phyloP scores from a whole-genome alignment of 2,797 vertebrate species.

The Gouania willdenowi region DNA sequence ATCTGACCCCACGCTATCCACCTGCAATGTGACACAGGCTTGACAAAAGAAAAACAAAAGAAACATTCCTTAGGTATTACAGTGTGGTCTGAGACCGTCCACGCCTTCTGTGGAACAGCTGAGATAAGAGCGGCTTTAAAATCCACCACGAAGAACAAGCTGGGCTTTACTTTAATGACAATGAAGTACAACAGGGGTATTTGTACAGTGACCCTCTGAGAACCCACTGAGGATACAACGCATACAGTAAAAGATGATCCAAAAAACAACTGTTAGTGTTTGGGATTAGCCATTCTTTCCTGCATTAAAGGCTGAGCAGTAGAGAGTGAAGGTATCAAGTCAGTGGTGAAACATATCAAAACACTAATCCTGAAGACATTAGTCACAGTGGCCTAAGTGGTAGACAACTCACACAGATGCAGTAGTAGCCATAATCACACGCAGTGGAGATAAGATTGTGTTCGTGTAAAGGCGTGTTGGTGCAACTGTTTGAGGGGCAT shows the following conservation, averaged over 20 bases:
- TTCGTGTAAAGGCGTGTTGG: constrained; percentile 53
- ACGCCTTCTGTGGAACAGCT: constrained; percentile 42
- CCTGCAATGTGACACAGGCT: constrained; percentile 68
- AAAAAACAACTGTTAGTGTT: constrained; percentile 4
- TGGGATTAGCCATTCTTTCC: constrained; percentile 13
- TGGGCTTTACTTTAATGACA: constrained; percentile 3
- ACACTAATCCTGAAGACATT: background rate
- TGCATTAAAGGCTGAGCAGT: background rate
- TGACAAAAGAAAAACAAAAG: constrained; percentile 58
- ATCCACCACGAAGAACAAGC: constrained; percentile 11
- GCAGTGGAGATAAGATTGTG: constrained; percentile 12
- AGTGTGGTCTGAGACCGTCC: constrained; percentile 32
- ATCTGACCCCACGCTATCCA: constrained; percentile 58
- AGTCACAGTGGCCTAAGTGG: constrained; percentile 3
- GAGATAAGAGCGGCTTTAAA: constrained; percentile 37
- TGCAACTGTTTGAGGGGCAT: constrained; percentile 68
- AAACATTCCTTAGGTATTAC: constrained; percentile 64
- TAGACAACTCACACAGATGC: background rate
- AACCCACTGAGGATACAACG: background rate
- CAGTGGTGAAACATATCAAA: background rate
- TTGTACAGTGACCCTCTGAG: background rate
- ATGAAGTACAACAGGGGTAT: background rate
- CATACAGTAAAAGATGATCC: background rate
- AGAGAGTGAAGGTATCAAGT: background rate
- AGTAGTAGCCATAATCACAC: constrained; percentile 14